Evolutionary conservation across 2,113 vertebrate genomes (phyloP).

Genomic region (Rhineura floridana): DNA sequence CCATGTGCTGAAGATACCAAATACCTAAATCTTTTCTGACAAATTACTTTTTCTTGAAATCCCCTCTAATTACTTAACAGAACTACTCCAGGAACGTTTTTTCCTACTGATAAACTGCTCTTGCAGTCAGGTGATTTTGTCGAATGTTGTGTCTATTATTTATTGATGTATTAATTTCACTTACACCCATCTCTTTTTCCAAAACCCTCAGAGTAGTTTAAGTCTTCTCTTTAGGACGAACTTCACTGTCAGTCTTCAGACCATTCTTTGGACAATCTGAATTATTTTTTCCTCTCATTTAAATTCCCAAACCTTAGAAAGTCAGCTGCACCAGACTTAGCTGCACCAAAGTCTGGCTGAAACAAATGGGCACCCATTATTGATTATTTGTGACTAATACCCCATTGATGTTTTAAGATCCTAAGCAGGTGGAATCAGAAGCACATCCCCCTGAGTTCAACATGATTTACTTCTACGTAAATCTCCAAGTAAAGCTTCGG

Average conservation of each 20-base stretch:
- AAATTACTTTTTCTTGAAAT: background rate
- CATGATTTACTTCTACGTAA: background rate
- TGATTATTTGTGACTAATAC: background rate
- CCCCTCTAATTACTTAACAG: background rate
- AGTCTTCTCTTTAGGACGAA: background rate
- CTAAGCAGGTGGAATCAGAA: background rate
- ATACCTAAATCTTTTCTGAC: background rate
- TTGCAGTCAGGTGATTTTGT: background rate
- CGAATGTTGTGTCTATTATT: background rate
- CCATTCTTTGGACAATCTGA: background rate
- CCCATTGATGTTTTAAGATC: too few species aligned
- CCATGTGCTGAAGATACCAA: background rate
- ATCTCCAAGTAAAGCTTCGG: too few species aligned
- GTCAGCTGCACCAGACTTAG: background rate
- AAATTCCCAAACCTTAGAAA: background rate
- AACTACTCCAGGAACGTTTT: background rate
- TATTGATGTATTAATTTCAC: background rate
- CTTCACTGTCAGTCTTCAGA: too few species aligned
- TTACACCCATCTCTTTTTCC: background rate
- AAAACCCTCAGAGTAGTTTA: background rate
- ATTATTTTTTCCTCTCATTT: background rate
- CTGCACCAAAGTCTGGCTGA: too few species aligned
- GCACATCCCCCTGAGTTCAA: background rate
- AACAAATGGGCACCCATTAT: background rate
- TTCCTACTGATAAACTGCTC: background rate